Evolutionary conservation across 1,140 invertebrate genomes (phyloP).

Genomic region (Drosophila kikkawai): DNA sequence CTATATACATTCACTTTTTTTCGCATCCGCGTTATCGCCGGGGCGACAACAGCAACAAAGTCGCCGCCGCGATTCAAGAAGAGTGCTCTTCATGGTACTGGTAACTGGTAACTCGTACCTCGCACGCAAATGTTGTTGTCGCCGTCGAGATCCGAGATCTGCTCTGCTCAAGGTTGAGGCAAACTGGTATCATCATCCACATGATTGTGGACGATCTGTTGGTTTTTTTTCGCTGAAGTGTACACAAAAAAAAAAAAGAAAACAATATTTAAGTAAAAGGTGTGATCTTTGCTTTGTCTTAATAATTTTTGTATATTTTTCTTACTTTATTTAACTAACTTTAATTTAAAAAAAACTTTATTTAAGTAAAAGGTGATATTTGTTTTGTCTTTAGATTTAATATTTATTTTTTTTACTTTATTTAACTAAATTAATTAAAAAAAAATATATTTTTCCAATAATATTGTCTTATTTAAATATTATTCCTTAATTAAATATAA

Average conservation of each 20-base stretch:
- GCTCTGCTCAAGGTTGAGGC: constrained; percentile 74
- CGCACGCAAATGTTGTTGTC: constrained; percentile 74
- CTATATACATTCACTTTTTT: constrained; percentile 77
- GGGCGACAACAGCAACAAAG: constrained; percentile 38
- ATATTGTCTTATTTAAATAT: neutral
- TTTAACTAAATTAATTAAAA: no score
- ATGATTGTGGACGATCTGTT: constrained; percentile 36
- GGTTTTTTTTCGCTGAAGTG: neutral
- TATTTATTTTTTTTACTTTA: no score
- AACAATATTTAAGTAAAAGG: no score
- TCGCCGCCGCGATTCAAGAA: constrained; percentile 62
- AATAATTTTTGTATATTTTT: neutral
- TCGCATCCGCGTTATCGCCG: constrained; percentile 72
- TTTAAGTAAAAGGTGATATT: no score
- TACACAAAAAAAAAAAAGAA: neutral
- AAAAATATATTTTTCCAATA: no score
- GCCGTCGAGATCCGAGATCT: constrained; percentile 21
- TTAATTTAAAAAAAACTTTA: neutral
- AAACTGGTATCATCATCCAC: constrained; percentile 72
- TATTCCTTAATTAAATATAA: neutral
- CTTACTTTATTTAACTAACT: neutral
- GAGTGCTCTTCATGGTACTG: constrained; percentile 69
- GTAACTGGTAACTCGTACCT: constrained; percentile 45
- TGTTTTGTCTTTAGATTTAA: no score
- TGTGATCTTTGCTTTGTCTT: neutral